A percentile compares a stretch with the other conserved stretches of the same genome.
phyloP scores from a whole-genome alignment of 2,888 invertebrate genomes.

The Amiota communis region DNA sequence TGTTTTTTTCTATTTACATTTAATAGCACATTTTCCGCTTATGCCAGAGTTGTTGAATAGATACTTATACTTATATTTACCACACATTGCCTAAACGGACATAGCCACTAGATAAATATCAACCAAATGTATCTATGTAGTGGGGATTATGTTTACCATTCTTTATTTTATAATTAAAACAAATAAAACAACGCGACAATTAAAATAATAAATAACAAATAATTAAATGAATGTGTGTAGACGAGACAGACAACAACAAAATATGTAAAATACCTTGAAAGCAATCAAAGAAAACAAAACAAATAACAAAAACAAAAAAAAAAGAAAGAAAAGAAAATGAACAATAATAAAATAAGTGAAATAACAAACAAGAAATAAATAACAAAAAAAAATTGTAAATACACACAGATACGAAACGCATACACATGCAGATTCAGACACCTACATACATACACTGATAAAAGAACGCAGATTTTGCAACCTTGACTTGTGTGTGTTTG shows the following conservation, averaged over 20 bases:
- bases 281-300: background rate
- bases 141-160: too few species aligned
- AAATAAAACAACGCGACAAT: background rate
- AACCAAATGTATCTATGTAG: too few species aligned
- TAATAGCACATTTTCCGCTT: too few species aligned
- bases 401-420: background rate
- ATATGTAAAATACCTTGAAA: too few species aligned
- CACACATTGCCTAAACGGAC: too few species aligned
- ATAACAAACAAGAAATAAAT: background rate
- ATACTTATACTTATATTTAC: too few species aligned
- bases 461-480: constrained; percentile 7
- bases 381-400: background rate
- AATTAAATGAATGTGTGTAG: background rate
- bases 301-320: constrained; percentile 9
- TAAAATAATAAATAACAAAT: background rate
- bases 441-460: background rate
- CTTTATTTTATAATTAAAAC: too few species aligned
- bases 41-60: too few species aligned
- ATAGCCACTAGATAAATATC: too few species aligned
- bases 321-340: background rate
- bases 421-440: background rate
- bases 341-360: background rate
- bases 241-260: too few species aligned
- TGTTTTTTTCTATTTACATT: background rate
- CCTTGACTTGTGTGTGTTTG: constrained; percentile 6